These are phyloP conservation scores for Callospermophilus lateralis DNA, from an alignment of 2,113 vertebrate species.

Conservation along the genomic window DNA sequence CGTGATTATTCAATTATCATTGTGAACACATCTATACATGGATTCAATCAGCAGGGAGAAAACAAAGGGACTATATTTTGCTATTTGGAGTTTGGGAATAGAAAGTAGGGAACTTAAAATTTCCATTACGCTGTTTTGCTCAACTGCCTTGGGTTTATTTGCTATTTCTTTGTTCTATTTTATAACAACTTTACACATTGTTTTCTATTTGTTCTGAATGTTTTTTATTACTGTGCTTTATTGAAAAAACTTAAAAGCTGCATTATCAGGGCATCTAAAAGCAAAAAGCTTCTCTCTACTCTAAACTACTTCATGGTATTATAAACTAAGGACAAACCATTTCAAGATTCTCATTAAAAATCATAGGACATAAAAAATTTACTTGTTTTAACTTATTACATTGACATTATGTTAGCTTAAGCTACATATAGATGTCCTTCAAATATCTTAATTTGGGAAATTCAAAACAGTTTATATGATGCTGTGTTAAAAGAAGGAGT, in stretches of 20 bases:
- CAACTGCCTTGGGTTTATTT: constrained; percentile 34
- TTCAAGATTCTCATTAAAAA: constrained; percentile 65
- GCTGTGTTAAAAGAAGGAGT: not conserved
- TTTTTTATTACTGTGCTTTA: constrained; percentile 78
- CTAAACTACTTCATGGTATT: not conserved
- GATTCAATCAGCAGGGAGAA: not conserved
- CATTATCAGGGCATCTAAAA: constrained; percentile 41
- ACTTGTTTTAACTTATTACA: constrained; percentile 68
- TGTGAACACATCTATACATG: not conserved
- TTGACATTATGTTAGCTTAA: constrained; percentile 46
- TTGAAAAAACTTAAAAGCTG: constrained; percentile 26
- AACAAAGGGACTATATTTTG: not conserved
- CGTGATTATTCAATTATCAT: not conserved
- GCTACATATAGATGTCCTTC: constrained; percentile 54
- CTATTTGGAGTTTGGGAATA: not conserved
- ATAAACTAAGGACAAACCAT: constrained; percentile 66
- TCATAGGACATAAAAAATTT: constrained; percentile 59
- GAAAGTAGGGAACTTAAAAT: constrained; percentile 33
- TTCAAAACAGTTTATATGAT: constrained; percentile 16
- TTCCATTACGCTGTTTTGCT: constrained; percentile 51
- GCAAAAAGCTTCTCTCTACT: not conserved
- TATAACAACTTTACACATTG: constrained; percentile 49
- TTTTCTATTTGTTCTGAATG: constrained; percentile 27
- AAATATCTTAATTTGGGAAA: constrained; percentile 64
- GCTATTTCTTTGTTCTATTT: constrained; percentile 62